A percentile compares a stretch with the other conserved stretches of the same genome.
Conservation (phyloP, 2,888 invertebrate genomes). For the Steromphala cineraria region DNA sequence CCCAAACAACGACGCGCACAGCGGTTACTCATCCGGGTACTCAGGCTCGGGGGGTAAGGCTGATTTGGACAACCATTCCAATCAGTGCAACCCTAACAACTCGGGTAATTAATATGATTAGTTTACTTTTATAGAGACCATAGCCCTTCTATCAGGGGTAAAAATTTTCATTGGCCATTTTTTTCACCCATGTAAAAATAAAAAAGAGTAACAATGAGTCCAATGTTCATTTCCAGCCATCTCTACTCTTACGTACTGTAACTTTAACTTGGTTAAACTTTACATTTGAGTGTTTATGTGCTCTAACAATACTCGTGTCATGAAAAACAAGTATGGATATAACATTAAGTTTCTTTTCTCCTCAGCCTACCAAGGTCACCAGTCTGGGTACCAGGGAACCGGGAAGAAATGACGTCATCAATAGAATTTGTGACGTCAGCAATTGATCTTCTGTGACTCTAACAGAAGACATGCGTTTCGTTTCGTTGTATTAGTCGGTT, state of each 20-base stretch:
- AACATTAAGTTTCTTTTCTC: background rate
- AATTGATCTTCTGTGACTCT: background rate
- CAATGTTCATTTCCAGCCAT: too few relatives aligned
- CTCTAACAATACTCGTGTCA: too few relatives aligned
- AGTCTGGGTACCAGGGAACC: background rate
- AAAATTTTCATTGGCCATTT: too few relatives aligned
- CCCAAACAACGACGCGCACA: constrained; percentile 26
- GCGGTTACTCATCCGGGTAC: constrained; percentile 16
- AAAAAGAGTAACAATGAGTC: too few relatives aligned
- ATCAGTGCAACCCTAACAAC: constrained; percentile 28
- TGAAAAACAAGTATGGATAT: too few relatives aligned
- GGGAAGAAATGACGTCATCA: background rate
- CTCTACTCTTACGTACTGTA: too few relatives aligned
- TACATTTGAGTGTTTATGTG: background rate
- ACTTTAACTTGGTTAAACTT: too few relatives aligned
- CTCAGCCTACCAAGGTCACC: background rate
- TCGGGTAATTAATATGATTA: background rate
- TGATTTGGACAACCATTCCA: constrained; percentile 25
- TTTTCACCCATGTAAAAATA: too few relatives aligned
- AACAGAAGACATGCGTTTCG: background rate
- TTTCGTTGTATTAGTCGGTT: background rate
- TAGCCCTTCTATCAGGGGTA: too few relatives aligned
- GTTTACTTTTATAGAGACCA: too few relatives aligned
- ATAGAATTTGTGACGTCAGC: background rate
- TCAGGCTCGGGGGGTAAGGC: constrained; percentile 13